Evolutionary conservation across 2,113 vertebrate species (phyloP).

Genomic region (Spheniscus mendiculus): DNA sequence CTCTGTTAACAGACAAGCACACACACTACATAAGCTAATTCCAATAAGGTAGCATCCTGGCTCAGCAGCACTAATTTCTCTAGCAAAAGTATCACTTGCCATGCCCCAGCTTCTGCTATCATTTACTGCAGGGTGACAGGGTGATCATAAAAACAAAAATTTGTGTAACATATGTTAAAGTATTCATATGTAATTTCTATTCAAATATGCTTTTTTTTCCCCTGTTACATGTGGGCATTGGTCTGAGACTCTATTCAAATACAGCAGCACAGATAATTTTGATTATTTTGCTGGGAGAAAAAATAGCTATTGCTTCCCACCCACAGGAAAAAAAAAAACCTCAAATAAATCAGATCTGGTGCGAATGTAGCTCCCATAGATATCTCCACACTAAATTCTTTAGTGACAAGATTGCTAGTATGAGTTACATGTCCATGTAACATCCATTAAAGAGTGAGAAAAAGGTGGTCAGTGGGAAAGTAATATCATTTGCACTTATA

Average conservation of each 20-base stretch:
- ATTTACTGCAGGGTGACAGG: background rate
- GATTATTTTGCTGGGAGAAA: background rate
- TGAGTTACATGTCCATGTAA: background rate
- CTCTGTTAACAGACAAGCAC: background rate
- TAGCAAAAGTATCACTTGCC: background rate
- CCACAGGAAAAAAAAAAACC: background rate
- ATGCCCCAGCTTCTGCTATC: background rate
- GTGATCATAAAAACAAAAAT: background rate
- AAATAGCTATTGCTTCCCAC: background rate
- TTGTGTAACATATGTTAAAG: background rate
- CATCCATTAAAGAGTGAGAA: background rate
- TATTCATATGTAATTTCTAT: constrained; percentile 13
- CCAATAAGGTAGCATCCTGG: background rate
- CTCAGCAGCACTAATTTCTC: background rate
- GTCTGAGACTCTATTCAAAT: background rate
- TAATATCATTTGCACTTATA: background rate
- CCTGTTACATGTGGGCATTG: background rate
- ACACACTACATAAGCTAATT: background rate
- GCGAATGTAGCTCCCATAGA: background rate
- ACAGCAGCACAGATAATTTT: background rate
- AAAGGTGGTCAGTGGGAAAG: background rate
- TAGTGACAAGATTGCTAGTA: background rate
- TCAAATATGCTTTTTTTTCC: background rate
- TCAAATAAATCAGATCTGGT: background rate
- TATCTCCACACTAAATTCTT: background rate